A percentile compares a stretch with the other conserved stretches of the same genome.
Conservation (phyloP, 2,888 invertebrate species). For the Euzophera pinguis region DNA sequence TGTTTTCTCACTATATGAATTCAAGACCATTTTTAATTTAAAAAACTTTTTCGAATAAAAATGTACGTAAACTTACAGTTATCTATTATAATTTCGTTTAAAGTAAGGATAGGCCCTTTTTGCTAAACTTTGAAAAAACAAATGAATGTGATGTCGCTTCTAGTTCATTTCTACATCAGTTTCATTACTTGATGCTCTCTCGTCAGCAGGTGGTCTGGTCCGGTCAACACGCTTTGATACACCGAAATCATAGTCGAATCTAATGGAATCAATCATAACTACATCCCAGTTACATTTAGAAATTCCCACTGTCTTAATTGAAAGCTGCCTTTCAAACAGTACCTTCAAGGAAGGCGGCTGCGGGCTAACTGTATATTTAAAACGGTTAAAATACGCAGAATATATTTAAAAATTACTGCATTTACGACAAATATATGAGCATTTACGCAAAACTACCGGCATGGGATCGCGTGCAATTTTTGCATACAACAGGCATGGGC, state of each 20-base stretch:
- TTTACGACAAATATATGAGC: slow-evolving; percentile 76
- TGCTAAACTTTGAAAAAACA: no score
- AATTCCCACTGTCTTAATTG: slow-evolving; percentile 31
- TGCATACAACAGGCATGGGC: slow-evolving; percentile 64
- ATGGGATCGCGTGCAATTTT: slow-evolving; percentile 73
- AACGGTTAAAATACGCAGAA: slow-evolving; percentile 36
- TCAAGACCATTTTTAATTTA: no score
- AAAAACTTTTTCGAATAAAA: no score
- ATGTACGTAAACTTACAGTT: no score
- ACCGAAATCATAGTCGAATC: slow-evolving; percentile 64
- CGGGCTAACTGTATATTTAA: slow-evolving; percentile 44
- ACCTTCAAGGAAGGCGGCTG: slow-evolving; percentile 28
- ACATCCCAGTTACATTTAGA: slow-evolving; percentile 40
- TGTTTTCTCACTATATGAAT: no score
- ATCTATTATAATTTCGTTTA: no score
- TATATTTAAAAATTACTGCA: slow-evolving; percentile 50
- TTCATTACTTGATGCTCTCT: slow-evolving; percentile 42
- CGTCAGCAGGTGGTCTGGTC: slow-evolving; percentile 65
- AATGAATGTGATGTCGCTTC: slow-evolving; percentile 30
- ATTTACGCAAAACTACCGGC: slow-evolving; percentile 66
- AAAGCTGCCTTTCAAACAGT: slow-evolving; percentile 30
- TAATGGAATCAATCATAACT: slow-evolving; percentile 75
- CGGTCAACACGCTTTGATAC: slow-evolving; percentile 71
- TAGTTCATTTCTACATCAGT: slow-evolving; percentile 35
- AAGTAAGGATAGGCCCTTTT: no score